These are phyloP conservation scores for Channa maculata DNA, from an alignment of 2,113 vertebrate species.

Conservation along the genomic window DNA sequence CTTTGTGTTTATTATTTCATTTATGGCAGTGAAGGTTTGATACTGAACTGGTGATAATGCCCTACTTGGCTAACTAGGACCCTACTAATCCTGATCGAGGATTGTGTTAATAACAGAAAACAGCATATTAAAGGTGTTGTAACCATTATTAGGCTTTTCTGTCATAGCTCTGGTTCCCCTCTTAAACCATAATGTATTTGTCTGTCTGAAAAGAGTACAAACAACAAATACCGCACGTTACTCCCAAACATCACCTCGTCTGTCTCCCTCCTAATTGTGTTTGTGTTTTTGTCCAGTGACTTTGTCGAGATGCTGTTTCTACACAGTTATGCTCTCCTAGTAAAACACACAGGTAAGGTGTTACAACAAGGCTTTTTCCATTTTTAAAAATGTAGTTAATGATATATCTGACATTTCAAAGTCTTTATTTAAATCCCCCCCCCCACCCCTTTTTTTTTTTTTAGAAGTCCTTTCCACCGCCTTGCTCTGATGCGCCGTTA, in stretches of 20 bases:
- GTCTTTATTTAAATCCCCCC: neutral
- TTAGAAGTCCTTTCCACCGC: neutral
- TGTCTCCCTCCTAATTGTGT: slow-evolving; percentile 23
- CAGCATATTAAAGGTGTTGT: no score
- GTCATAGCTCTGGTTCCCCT: neutral
- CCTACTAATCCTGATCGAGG: no score
- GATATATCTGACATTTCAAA: slow-evolving; percentile 4
- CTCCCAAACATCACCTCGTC: neutral
- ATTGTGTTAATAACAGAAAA: no score
- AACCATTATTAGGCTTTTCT: neutral
- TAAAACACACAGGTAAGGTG: slow-evolving; percentile 19
- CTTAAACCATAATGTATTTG: neutral
- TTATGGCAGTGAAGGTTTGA: no score
- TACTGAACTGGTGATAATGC: no score
- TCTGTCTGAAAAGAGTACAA: neutral
- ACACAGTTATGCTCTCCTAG: slow-evolving; percentile 16
- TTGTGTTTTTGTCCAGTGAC: slow-evolving; percentile 18
- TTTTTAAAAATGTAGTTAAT: slow-evolving; percentile 11
- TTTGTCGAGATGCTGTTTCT: slow-evolving; percentile 30
- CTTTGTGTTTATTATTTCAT: no score
- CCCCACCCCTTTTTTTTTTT: neutral
- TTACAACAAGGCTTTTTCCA: slow-evolving; percentile 18
- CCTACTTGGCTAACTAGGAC: no score
- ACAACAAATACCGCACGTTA: slow-evolving; percentile 31
- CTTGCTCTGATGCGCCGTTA: slow-evolving; percentile 35